Evolutionary conservation across 2,113 vertebrate species (phyloP).

Genomic region (Natator depressus): DNA sequence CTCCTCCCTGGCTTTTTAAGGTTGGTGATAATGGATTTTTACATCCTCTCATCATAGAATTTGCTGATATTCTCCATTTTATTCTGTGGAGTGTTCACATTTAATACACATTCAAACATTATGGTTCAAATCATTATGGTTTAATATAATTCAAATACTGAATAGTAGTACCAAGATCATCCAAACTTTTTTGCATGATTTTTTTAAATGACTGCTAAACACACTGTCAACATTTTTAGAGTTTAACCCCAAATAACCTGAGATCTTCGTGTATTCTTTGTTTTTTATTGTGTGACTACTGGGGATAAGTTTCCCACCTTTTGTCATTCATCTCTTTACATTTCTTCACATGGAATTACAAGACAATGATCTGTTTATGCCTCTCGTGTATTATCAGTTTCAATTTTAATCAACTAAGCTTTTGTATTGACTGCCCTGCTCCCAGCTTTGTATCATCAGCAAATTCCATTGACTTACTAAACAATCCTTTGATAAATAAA

Average conservation of each 20-base stretch:
- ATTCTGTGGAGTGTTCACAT: background rate
- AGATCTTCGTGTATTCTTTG: accelerated
- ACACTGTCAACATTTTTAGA: background rate
- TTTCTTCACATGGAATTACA: constrained; percentile 65
- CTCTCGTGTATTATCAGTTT: constrained; percentile 40
- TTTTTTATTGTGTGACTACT: background rate
- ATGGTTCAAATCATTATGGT: background rate
- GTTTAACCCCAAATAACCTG: background rate
- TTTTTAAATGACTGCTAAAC: constrained; percentile 1
- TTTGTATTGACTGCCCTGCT: constrained; percentile 55
- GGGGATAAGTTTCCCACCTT: constrained; percentile 8
- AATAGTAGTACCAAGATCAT: background rate
- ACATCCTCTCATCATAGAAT: background rate
- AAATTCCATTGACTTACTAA: constrained; percentile 45
- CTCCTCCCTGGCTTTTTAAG: background rate
- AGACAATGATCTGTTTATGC: constrained; percentile 52
- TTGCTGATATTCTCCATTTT: background rate
- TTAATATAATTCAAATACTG: background rate
- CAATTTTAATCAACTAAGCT: constrained; percentile 61
- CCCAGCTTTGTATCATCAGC: constrained; percentile 32
- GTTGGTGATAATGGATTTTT: background rate
- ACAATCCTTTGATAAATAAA: constrained; percentile 57
- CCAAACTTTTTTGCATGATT: background rate
- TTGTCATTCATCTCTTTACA: constrained; percentile 39
- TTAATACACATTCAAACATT: background rate